phyloP scores from a whole-genome alignment of 2,113 vertebrate species.

The Ranitomeya imitator region DNA sequence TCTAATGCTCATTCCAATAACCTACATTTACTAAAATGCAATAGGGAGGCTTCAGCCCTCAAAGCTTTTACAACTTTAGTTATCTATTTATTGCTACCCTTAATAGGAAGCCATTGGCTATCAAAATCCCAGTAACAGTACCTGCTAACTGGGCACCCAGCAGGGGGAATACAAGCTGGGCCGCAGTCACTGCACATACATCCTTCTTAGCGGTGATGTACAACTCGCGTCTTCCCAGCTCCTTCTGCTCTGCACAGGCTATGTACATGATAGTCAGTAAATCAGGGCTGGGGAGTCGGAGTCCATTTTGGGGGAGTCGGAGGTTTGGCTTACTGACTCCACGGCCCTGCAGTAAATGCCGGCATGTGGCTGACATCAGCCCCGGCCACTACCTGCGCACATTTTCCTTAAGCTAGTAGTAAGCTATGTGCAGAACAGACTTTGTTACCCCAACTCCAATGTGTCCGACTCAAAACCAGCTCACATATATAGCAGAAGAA shows the following conservation, averaged over 20 bases:
- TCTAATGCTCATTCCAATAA: neutral
- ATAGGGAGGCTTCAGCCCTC: neutral
- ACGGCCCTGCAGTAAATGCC: neutral
- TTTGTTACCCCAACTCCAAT: neutral
- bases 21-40: neutral
- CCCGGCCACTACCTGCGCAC: neutral
- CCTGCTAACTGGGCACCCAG: neutral
- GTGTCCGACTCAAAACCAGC: neutral
- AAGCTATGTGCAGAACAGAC: neutral
- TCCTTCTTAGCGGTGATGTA: neutral
- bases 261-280: neutral
- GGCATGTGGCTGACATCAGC: neutral
- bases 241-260: neutral
- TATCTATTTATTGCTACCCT: neutral
- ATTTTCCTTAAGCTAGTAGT: neutral
- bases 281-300: no score
- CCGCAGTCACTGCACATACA: neutral
- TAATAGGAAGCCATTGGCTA: neutral
- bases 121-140: neutral
- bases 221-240: neutral
- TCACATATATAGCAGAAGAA: no score
- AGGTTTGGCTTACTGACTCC: no score
- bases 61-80: neutral
- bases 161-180: neutral
- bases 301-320: no score